phyloP scores from a whole-genome alignment of 2,888 invertebrate genomes.

The Vanessa cardui region DNA sequence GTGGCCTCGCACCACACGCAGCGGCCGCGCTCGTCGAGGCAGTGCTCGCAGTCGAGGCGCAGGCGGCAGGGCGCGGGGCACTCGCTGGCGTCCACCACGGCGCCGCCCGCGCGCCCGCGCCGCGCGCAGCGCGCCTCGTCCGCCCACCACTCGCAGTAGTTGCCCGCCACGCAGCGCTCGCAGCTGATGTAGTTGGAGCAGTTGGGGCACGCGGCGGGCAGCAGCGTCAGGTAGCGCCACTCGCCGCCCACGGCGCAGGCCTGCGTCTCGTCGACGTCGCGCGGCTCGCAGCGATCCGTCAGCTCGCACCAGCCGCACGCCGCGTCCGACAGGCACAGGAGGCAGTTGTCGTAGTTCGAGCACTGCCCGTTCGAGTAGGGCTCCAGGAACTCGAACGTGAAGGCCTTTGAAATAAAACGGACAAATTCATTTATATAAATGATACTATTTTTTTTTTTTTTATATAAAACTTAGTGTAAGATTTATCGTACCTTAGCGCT shows the following conservation, averaged over 20 bases:
- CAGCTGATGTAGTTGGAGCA: slow-evolving; percentile 96
- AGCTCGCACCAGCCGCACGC: slow-evolving; percentile 96
- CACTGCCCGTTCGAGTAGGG: slow-evolving; percentile 93
- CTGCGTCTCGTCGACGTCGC: slow-evolving; percentile 86
- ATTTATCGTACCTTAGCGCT: slow-evolving; percentile 84
- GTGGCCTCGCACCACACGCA: slow-evolving; percentile 98
- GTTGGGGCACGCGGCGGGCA: slow-evolving; percentile 91
- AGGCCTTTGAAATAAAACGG: slow-evolving; percentile 76
- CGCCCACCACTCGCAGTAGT: slow-evolving; percentile 95
- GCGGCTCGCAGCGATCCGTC: slow-evolving; percentile 86
- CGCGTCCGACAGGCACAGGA: slow-evolving; percentile 93
- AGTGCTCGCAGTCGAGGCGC: slow-evolving; percentile 89
- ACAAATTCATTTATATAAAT: too few species aligned
- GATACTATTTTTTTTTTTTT: too few species aligned
- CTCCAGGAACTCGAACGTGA: slow-evolving; percentile 94
- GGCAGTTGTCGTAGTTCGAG: slow-evolving; percentile 89
- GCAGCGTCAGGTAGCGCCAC: slow-evolving; percentile 92
- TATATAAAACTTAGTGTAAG: too few species aligned
- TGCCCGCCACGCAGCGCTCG: slow-evolving; percentile 89
- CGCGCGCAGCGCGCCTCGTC: slow-evolving; percentile 94
- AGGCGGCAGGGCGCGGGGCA: slow-evolving; percentile 93
- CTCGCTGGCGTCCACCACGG: slow-evolving; percentile 82
- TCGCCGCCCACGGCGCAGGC: slow-evolving; percentile 82
- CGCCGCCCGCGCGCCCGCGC: slow-evolving; percentile 87
- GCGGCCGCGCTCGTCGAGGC: slow-evolving; percentile 92